Evolutionary conservation across 2,888 invertebrate species (phyloP), one percentile per base, ranked within the genome.

Genomic region (Sinelater perroti): DNA sequence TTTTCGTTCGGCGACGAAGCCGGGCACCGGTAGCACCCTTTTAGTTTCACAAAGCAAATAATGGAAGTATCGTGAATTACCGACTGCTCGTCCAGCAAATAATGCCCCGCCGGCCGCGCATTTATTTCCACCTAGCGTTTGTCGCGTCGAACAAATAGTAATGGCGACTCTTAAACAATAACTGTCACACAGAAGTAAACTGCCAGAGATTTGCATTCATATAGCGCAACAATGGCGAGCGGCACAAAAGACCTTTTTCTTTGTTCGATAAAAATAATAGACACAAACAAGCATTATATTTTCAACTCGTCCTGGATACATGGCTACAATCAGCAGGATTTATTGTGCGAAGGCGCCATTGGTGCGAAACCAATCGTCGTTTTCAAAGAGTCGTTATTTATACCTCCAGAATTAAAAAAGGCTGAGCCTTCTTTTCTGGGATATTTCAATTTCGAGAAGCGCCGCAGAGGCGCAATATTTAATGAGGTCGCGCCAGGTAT

Each of bases 351-450:
- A 44, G 52, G 44, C 52, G 44, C 52, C 35, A 52, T 52, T 44
- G 52, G 52, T 52, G 52, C 21, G 52, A 52, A 52, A 52, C 52
- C 52, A 52, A 52, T 52, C 52, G 42, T 52, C 52, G 36, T 44
- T 52, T 52, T 52, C 52, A 44, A 52, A 52, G 44, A 52, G 31
- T 52, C 52, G 42, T 52, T 52, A 52, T 52, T 52, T 52, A 52
- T 52, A 52, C 44, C 52, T 17, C 17, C 28, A 21, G 35, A 52
- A 52, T 44, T 52, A 42, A 42, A 51, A 33, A 42, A 31, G 21
- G 42, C 31, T 20, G 20, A 42, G 24, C n/a, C n/a, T n/a, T 16
- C 42, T 42, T 24, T 51, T 31, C 20, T 20, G 33, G 21, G 42
- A 40, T 51, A 42, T 42, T 51, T 51, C 51, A 51, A 51, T 42